These are phyloP conservation scores for Agrotis clavis DNA, from an alignment of 2,888 invertebrate species.

Conservation along the genomic window DNA sequence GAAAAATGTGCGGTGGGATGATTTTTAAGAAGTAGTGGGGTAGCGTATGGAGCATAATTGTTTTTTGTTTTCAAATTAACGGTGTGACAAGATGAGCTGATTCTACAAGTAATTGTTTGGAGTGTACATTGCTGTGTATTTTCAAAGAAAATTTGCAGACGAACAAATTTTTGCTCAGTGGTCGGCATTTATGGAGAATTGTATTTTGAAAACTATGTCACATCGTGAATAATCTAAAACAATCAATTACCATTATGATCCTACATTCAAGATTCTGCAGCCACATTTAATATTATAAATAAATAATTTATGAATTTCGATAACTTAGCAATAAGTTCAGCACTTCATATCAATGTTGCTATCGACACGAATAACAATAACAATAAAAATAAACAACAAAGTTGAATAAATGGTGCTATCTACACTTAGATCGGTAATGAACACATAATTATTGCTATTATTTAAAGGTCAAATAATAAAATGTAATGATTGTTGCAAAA, in stretches of 20 bases:
- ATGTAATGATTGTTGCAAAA: constrained; percentile 31
- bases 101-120: too few species aligned
- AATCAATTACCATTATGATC: constrained; percentile 17
- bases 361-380: constrained; percentile 47
- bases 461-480: constrained; percentile 42
- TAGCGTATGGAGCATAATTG: neutral
- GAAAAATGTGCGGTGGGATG: constrained; percentile 4
- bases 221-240: neutral
- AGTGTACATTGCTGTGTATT: too few species aligned
- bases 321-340: constrained; percentile 38
- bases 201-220: neutral
- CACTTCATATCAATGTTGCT: constrained; percentile 34
- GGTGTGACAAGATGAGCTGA: too few species aligned
- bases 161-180: too few species aligned
- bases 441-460: constrained; percentile 46
- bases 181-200: too few species aligned
- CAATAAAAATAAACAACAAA: constrained; percentile 45
- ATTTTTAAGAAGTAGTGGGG: neutral
- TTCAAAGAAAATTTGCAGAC: too few species aligned
- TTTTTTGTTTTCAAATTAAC: too few species aligned
- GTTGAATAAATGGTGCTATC: constrained; percentile 41
- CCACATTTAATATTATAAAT: constrained; percentile 16
- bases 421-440: constrained; percentile 35
- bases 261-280: constrained; percentile 11
- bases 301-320: constrained; percentile 43